phyloP scores from a whole-genome alignment of 2,888 invertebrate genomes.

The Pseudolycoriella hygida region DNA sequence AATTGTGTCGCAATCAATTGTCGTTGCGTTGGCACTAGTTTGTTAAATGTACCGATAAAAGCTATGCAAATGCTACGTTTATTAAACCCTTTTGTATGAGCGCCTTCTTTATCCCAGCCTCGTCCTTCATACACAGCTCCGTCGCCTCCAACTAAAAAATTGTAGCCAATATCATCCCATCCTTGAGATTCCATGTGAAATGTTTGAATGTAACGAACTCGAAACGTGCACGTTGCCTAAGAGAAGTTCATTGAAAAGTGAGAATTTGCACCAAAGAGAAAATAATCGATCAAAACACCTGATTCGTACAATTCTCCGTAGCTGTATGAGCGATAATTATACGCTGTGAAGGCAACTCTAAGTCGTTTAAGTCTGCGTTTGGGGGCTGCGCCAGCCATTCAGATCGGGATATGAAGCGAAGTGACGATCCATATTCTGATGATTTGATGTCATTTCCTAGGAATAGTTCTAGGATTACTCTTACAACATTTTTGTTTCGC shows the following conservation, averaged over 20 bases:
- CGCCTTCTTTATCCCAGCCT: slow-evolving; percentile 53
- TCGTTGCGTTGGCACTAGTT: slow-evolving; percentile 30
- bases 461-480: slow-evolving; percentile 7
- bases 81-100: slow-evolving; percentile 51
- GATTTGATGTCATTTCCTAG: slow-evolving; percentile 11
- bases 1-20: slow-evolving; percentile 40
- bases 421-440: slow-evolving; percentile 14
- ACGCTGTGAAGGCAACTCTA: slow-evolving; percentile 32
- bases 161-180: slow-evolving; percentile 57
- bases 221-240: slow-evolving; percentile 38
- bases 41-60: slow-evolving; percentile 52
- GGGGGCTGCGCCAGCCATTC: slow-evolving; percentile 54
- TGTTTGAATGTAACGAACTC: slow-evolving; percentile 40
- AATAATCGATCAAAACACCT: slow-evolving; percentile 21
- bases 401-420: slow-evolving; percentile 32
- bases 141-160: slow-evolving; percentile 62
- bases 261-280: slow-evolving; percentile 1
- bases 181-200: slow-evolving; percentile 46
- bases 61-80: slow-evolving; percentile 46
- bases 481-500: too few species aligned
- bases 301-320: slow-evolving; percentile 36
- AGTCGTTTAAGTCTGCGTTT: slow-evolving; percentile 22
- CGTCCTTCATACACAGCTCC: slow-evolving; percentile 54
- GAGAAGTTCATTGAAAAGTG: neutral
- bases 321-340: slow-evolving; percentile 50